phyloP scores from a whole-genome alignment of 2,797 vertebrate genomes.

The Poecilia gillii region DNA sequence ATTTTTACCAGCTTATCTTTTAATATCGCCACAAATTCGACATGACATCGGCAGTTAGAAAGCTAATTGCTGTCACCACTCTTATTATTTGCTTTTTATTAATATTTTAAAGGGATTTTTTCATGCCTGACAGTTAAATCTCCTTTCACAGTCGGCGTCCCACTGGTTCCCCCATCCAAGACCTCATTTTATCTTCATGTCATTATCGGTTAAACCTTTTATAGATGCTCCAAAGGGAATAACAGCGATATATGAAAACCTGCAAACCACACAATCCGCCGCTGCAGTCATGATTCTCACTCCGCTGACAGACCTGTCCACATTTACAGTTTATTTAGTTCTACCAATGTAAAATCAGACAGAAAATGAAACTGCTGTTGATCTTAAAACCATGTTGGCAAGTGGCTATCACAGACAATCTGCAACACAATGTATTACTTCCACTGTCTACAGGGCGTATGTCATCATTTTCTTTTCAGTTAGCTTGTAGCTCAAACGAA shows the following conservation, averaged over 20 bases:
- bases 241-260: conserved; percentile 23
- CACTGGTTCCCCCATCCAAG: not conserved
- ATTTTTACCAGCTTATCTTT: not conserved
- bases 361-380: conserved; percentile 33
- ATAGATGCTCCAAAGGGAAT: conserved; percentile 24
- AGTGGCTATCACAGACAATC: conserved; percentile 73
- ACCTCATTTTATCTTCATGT: conserved; percentile 30
- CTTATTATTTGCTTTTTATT: conserved; percentile 9
- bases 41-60: not conserved
- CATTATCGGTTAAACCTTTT: conserved; percentile 21
- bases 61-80: not conserved
- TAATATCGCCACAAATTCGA: conserved; percentile 6
- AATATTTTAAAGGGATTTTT: conserved; percentile 19
- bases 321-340: conserved; percentile 6
- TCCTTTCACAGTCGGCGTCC: conserved; percentile 16
- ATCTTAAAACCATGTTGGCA: conserved; percentile 57
- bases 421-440: conserved; percentile 29
- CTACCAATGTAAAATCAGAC: conserved; percentile 1
- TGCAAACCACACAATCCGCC: conserved; percentile 23
- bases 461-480: not conserved
- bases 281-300: conserved; percentile 21
- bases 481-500: not conserved
- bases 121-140: not conserved
- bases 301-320: conserved; percentile 5
- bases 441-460: not conserved